Base-by-base conservation (phyloP, 2,888 invertebrate genomes). In the Watsonalla binaria region DNA sequence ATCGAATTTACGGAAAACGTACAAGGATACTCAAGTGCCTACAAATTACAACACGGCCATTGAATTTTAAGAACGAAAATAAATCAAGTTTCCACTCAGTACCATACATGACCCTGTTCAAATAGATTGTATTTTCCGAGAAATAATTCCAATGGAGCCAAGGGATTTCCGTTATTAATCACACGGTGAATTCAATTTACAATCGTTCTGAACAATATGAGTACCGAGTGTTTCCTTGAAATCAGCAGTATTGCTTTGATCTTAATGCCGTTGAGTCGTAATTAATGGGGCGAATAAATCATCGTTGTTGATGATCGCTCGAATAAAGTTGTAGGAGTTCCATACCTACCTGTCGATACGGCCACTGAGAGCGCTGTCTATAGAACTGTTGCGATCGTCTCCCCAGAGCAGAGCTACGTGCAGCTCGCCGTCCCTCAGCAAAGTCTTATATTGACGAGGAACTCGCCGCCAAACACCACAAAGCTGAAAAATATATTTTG, bases 401-500 rank as follows among this genome's bases (percentile, higher is more conserved):
- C 94, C 95, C 95, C 96, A 96, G 35, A 96, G 90, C 46, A 97
- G 87, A 0, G 95, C 95, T 33, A 96, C 96, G 73, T 94, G 94
- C 63, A 97, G 89, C 55, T 94, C 94, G 63, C 96, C 96, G 66
- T 97, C 96, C 62, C 96, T 93, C 60, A 97, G 86, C 51, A 95
- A 81, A 62, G 94, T 93, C 69, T 96, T 92, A 81, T 97, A 97
- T 60, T 96, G 95, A 46, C 95, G 92, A 0, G 97, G 96, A 51
- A 98, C 93, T 59, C 97, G 92, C 57, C 95, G 93, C 97, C 97
- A 98, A 0, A 97, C 96, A 0, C 97, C 97, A 75, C 97, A 98
- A 35, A 97, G 84, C 88, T 91, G 76, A 57, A 76, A 74, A 74
- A 62, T 72, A 65, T 53, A 63, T 56, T 47, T 24, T 24, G 24